phyloP scores from a whole-genome alignment of 2,113 vertebrate species.

The Caretta caretta region DNA sequence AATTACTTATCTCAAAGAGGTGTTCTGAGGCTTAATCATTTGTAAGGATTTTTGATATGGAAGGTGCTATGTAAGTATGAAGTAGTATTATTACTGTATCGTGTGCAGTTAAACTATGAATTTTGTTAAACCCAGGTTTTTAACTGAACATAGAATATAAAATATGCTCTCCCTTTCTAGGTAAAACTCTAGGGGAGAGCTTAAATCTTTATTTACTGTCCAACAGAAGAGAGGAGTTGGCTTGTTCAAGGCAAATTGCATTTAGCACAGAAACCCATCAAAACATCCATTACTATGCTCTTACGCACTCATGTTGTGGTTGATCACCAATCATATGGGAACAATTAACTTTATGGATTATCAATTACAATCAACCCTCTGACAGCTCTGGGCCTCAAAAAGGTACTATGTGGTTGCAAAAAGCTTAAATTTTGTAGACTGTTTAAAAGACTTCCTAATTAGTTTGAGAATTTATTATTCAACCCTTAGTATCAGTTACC shows the following conservation, averaged over 20 bases:
- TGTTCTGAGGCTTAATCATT: conserved; percentile 2
- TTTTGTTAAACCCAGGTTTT: conserved; percentile 30
- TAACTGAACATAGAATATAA: conserved; percentile 11
- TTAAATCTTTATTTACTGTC: conserved; percentile 47
- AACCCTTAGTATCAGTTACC: conserved; percentile 57
- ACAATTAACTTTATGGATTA: conserved; percentile 74
- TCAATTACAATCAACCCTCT: conserved; percentile 62
- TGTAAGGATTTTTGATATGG: conserved; percentile 2
- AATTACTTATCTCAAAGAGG: conserved; percentile 18
- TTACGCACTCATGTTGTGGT: conserved; percentile 52
- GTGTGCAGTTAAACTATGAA: conserved; percentile 11
- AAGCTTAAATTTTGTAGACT: conserved; percentile 54
- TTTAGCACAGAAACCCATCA: conserved; percentile 50
- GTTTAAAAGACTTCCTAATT: conserved; percentile 64
- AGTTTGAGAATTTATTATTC: conserved; percentile 74
- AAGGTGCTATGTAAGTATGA: background rate
- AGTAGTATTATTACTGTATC: background rate
- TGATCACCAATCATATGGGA: conserved; percentile 59
- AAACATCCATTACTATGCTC: conserved; percentile 40
- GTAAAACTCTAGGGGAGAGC: conserved; percentile 4
- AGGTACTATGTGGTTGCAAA: conserved; percentile 59
- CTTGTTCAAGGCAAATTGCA: conserved; percentile 41
- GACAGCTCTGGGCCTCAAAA: conserved; percentile 37
- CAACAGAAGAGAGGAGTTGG: conserved; percentile 48
- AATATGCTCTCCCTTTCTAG: conserved; percentile 9